Conservation (phyloP, 2,797 vertebrate species). For the Parauchenoglanis punctatus region DNA sequence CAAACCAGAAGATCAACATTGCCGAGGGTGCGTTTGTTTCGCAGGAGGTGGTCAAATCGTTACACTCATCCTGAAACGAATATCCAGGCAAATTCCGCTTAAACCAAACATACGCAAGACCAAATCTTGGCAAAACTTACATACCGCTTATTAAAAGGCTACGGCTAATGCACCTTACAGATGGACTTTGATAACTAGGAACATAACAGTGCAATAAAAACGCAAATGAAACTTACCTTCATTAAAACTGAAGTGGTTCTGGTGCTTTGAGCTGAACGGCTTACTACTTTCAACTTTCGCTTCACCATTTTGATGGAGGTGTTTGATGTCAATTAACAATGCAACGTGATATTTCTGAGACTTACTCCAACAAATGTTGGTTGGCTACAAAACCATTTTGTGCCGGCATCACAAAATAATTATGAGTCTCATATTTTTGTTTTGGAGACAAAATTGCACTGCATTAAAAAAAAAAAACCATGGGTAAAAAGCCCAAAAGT, state of each 20-base stretch:
- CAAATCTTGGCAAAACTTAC: not conserved
- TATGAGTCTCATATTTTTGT: not conserved
- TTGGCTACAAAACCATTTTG: not conserved
- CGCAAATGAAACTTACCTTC: constrained; percentile 6
- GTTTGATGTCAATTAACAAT: not conserved
- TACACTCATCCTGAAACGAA: constrained; percentile 6
- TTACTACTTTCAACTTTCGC: not conserved
- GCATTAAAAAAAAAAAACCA: not conserved
- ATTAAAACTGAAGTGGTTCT: constrained; percentile 1
- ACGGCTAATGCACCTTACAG: constrained; percentile 5
- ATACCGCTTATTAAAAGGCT: constrained; percentile 8
- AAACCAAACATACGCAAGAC: not conserved
- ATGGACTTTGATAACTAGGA: constrained; percentile 18
- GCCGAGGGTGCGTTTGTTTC: not conserved
- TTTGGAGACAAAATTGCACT: not conserved
- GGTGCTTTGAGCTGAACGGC: not conserved
- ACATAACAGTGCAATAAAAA: constrained; percentile 10
- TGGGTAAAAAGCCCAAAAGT: not conserved
- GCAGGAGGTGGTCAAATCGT: not conserved
- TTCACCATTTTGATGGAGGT: not conserved
- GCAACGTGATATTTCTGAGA: no score
- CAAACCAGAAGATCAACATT: not conserved
- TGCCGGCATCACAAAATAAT: not conserved
- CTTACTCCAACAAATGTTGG: not conserved
- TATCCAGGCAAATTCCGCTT: not conserved